Conservation (phyloP, 2,113 vertebrate genomes). For the Lucifuga dentata region DNA sequence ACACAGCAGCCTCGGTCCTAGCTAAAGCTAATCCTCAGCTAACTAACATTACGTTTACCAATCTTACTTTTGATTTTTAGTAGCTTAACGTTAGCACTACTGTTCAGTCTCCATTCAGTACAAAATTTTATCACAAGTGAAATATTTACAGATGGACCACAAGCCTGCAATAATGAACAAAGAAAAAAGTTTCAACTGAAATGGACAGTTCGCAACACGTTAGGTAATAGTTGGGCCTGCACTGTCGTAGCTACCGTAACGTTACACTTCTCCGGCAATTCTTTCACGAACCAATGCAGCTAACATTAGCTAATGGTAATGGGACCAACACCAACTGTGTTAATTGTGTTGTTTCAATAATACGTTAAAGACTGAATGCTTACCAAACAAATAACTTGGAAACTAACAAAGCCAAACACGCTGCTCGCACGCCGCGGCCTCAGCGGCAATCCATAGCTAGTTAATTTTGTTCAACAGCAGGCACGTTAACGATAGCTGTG, state of each 20-base stretch:
- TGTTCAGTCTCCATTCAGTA: accelerated
- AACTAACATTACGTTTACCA: not conserved
- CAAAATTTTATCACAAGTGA: not conserved
- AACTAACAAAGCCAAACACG: not conserved
- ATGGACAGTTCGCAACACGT: conserved; percentile 25
- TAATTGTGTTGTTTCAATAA: not conserved
- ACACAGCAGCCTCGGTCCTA: not conserved
- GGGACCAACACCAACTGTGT: accelerated
- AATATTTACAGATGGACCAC: accelerated
- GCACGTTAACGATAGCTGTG: conserved; percentile 25
- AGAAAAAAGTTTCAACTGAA: conserved; percentile 18
- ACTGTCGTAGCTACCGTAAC: not conserved
- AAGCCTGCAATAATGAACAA: not conserved
- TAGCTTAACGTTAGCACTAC: too few species aligned
- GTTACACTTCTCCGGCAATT: not conserved
- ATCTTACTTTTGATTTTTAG: not conserved
- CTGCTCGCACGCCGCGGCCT: conserved; percentile 53
- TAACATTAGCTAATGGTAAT: not conserved
- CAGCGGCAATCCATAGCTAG: not conserved
- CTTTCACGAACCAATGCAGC: conserved; percentile 7
- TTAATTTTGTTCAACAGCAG: conserved; percentile 14
- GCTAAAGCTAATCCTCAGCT: conserved; percentile 37
- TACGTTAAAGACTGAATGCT: not conserved
- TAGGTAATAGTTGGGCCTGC: conserved; percentile 57
- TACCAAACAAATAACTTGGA: not conserved